phyloP scores from a whole-genome alignment of 2,888 invertebrate species.

The Eupithecia vulgata region DNA sequence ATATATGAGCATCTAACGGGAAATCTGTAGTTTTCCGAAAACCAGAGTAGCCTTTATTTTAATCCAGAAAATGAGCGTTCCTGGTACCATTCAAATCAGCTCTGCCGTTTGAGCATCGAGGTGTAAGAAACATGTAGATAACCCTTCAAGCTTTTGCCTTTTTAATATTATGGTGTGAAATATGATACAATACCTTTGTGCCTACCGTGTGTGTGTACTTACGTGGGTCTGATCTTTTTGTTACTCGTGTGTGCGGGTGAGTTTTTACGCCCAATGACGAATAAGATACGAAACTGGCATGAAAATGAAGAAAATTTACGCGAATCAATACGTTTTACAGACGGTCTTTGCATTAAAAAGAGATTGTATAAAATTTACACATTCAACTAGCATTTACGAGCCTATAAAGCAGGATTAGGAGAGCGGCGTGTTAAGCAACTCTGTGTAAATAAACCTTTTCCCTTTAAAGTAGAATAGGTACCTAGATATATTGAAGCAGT shows the following conservation, averaged over 20 bases:
- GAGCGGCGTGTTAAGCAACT: slow-evolving; percentile 39
- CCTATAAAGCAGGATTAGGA: slow-evolving; percentile 41
- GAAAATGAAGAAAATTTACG: slow-evolving; percentile 20
- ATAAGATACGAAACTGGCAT: slow-evolving; percentile 9
- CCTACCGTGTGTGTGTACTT: background rate
- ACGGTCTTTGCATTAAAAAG: slow-evolving; percentile 35
- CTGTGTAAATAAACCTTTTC: slow-evolving; percentile 37
- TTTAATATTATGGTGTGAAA: too few relatives aligned
- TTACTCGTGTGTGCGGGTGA: background rate
- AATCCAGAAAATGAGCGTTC: too few relatives aligned
- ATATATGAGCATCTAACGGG: too few relatives aligned
- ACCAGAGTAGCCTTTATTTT: too few relatives aligned
- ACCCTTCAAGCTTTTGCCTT: too few relatives aligned
- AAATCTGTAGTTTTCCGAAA: too few relatives aligned
- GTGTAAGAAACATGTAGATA: too few relatives aligned
- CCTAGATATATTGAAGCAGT: slow-evolving; percentile 5
- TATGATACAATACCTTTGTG: background rate
- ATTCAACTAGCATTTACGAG: slow-evolving; percentile 44
- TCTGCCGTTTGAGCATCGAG: too few relatives aligned
- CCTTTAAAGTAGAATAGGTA: slow-evolving; percentile 1
- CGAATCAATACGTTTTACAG: slow-evolving; percentile 29
- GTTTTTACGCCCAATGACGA: background rate
- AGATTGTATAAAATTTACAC: slow-evolving; percentile 44
- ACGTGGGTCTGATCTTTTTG: background rate
- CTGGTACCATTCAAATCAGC: too few relatives aligned